These are phyloP conservation scores for Pyrgus malvae DNA, from an alignment of 2,888 invertebrate species.

Conservation along the genomic window DNA sequence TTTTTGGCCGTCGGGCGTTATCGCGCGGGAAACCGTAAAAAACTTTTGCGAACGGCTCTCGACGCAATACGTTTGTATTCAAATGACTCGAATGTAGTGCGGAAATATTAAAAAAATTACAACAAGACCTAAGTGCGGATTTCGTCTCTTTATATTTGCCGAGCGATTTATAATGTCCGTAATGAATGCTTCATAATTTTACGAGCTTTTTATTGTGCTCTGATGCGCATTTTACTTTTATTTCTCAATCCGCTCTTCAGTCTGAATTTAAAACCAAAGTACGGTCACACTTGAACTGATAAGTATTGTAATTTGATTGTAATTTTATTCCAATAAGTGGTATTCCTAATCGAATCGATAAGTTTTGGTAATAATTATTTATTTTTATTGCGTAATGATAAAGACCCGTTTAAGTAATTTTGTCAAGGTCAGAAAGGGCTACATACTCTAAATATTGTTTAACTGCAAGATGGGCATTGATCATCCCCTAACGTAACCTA, in stretches of 20 bases:
- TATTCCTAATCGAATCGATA: no score
- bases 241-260: slow-evolving; percentile 12
- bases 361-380: no score
- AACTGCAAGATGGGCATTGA: no score
- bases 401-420: no score
- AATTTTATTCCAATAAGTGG: no score
- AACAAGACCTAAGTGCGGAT: slow-evolving; percentile 23
- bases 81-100: slow-evolving; percentile 62
- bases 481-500: no score
- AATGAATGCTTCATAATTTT: slow-evolving; percentile 24
- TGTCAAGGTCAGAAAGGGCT: no score
- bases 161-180: slow-evolving; percentile 21
- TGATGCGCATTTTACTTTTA: slow-evolving; percentile 10
- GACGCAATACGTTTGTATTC: slow-evolving; percentile 60
- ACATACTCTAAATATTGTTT: no score
- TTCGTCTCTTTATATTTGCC: slow-evolving; percentile 24
- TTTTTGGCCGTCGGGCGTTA: slow-evolving; percentile 74
- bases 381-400: no score
- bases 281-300: no score
- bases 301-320: no score
- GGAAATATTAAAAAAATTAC: slow-evolving; percentile 34
- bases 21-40: slow-evolving; percentile 61
- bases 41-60: slow-evolving; percentile 50
- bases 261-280: not conserved
- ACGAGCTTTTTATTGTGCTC: slow-evolving; percentile 19